A percentile compares a stretch with the other conserved stretches of the same genome.
phyloP scores from a whole-genome alignment of 2,113 vertebrate genomes.

The Eulemur rufifrons region DNA sequence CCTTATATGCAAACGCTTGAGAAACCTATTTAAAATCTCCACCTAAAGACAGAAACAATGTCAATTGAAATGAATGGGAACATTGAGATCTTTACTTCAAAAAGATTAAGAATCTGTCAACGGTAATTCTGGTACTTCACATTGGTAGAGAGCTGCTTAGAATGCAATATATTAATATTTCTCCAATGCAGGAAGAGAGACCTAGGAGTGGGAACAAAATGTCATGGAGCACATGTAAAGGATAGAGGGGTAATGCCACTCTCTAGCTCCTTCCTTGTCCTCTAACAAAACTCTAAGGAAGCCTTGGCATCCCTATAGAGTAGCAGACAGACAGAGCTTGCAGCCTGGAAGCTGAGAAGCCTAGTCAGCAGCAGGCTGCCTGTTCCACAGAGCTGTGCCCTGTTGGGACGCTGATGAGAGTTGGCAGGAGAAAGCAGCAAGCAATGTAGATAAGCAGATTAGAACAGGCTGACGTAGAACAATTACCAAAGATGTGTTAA shows the following conservation, averaged over 20 bases:
- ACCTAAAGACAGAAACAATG: conserved; percentile 15
- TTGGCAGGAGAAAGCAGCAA: conserved; percentile 40
- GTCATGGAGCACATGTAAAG: background rate
- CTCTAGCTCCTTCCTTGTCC: accelerated
- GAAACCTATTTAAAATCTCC: conserved; percentile 52
- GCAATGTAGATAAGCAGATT: conserved; percentile 49
- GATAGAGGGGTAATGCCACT: no score
- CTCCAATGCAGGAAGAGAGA: background rate
- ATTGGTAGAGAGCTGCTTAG: background rate
- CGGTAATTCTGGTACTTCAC: conserved; percentile 1
- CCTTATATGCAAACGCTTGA: conserved; percentile 59
- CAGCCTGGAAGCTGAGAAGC: background rate
- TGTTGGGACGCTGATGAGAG: conserved; percentile 44
- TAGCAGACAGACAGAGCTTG: background rate
- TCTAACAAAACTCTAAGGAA: background rate
- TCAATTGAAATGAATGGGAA: background rate
- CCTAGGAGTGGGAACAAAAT: background rate
- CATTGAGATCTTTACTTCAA: background rate
- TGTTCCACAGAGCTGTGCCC: background rate
- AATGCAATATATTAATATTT: conserved; percentile 23
- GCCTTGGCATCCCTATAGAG: background rate
- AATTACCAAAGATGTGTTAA: conserved; percentile 62
- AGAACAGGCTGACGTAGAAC: conserved; percentile 18
- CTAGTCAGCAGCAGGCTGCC: background rate
- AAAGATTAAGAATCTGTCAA: conserved; percentile 58